Evolutionary conservation across 1,140 invertebrate species (phyloP).

Genomic region (Orussus abietinus): DNA sequence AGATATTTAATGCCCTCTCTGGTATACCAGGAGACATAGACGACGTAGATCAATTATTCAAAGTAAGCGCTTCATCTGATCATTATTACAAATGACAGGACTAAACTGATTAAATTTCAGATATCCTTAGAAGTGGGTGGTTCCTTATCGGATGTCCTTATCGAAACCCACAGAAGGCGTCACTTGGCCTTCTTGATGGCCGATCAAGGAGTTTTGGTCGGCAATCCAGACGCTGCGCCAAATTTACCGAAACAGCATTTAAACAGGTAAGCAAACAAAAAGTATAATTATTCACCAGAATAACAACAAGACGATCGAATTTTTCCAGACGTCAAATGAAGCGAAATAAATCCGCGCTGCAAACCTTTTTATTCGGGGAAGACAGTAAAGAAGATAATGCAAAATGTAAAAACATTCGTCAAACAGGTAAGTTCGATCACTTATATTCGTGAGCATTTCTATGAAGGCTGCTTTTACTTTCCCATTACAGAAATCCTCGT

Average conservation of each 20-base stretch:
- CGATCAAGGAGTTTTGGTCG: conserved; percentile 87
- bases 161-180: conserved; percentile 85
- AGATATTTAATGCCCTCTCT: conserved; percentile 95
- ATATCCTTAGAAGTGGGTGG: conserved; percentile 59
- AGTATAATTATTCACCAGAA: conserved; percentile 17
- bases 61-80: conserved; percentile 49
- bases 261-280: conserved; percentile 58
- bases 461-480: no score
- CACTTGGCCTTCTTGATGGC: conserved; percentile 96
- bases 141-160: conserved; percentile 77
- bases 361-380: conserved; percentile 82
- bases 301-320: conserved; percentile 10
- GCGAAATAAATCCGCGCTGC: conserved; percentile 85
- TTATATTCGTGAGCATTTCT: conserved; percentile 1
- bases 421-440: conserved; percentile 62
- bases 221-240: conserved; percentile 80
- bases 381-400: conserved; percentile 74
- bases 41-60: conserved; percentile 78
- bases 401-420: conserved; percentile 95
- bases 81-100: conserved; percentile 7
- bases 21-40: conserved; percentile 91
- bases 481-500: conserved; percentile 79
- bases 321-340: conserved; percentile 76
- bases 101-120: conserved; percentile 34
- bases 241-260: conserved; percentile 92